phyloP scores from a whole-genome alignment of 2,113 vertebrate species.

The Ophiodon elongatus region DNA sequence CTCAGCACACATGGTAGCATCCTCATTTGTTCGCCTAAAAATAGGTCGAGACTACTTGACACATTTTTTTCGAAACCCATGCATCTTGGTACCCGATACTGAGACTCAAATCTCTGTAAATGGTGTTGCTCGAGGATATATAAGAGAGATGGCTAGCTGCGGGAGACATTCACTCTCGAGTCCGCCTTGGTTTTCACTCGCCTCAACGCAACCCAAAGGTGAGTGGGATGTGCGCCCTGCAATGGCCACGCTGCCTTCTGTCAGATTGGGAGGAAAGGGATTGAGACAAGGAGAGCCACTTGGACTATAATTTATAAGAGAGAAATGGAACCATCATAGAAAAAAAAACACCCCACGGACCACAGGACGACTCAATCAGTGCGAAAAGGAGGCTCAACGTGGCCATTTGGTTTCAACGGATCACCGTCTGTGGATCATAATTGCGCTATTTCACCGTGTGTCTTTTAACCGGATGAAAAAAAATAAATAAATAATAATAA shows the following conservation, averaged over 20 bases:
- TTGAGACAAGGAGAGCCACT: conserved; percentile 26
- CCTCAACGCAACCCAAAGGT: conserved; percentile 85
- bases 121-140: conserved; percentile 83
- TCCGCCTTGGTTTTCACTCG: conserved; percentile 84
- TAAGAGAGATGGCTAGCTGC: conserved; percentile 65
- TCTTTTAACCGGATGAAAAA: conserved; percentile 39
- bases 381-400: conserved; percentile 19
- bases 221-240: conserved; percentile 71
- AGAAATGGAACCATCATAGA: conserved; percentile 53
- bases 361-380: conserved; percentile 45
- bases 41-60: conserved; percentile 85
- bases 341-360: conserved; percentile 31
- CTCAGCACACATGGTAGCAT: conserved; percentile 76
- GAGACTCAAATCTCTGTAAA: conserved; percentile 82
- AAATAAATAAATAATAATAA: not conserved
- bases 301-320: conserved; percentile 71
- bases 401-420: conserved; percentile 48
- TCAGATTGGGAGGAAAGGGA: conserved; percentile 46
- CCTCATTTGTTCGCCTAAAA: conserved; percentile 85
- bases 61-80: conserved; percentile 85
- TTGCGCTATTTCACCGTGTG: conserved; percentile 4
- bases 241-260: conserved; percentile 24
- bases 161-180: conserved; percentile 68
- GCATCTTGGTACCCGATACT: conserved; percentile 83
- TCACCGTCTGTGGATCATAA: conserved; percentile 59